These are phyloP conservation scores for Apantesis nais DNA, from an alignment of 2,888 invertebrate genomes.

Conservation along the genomic window DNA sequence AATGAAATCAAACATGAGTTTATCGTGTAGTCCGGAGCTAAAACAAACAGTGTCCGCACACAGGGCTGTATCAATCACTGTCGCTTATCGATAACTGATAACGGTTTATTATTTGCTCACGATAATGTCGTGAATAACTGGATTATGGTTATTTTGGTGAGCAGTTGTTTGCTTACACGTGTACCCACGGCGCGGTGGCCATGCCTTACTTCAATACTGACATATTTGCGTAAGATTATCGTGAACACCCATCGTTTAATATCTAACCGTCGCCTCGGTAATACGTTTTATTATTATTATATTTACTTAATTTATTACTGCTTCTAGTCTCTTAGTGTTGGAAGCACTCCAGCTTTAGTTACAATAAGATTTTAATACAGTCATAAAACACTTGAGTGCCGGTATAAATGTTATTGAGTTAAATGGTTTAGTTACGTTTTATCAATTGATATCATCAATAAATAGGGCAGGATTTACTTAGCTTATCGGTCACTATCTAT, in stretches of 20 bases:
- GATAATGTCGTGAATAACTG: constrained; percentile 72
- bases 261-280: constrained; percentile 26
- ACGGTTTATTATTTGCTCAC: constrained; percentile 49
- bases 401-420: neutral
- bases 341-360: neutral
- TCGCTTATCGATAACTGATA: constrained; percentile 48
- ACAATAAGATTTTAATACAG: neutral
- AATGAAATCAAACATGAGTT: constrained; percentile 35
- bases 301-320: constrained; percentile 27
- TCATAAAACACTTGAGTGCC: neutral
- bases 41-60: constrained; percentile 30
- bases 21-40: constrained; percentile 36
- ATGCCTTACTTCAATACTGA: constrained; percentile 13
- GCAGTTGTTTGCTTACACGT: constrained; percentile 73
- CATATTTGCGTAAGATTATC: constrained; percentile 47
- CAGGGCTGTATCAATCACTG: constrained; percentile 65
- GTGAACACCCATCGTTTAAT: constrained; percentile 44
- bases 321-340: neutral
- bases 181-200: constrained; percentile 41
- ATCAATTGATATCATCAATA: neutral
- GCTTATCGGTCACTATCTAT: neutral
- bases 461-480: neutral
- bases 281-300: constrained; percentile 39
- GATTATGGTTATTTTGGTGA: constrained; percentile 71
- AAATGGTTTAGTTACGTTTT: neutral